Conservation (phyloP, 1,140 invertebrate species). For the Kradibia gibbosae region DNA sequence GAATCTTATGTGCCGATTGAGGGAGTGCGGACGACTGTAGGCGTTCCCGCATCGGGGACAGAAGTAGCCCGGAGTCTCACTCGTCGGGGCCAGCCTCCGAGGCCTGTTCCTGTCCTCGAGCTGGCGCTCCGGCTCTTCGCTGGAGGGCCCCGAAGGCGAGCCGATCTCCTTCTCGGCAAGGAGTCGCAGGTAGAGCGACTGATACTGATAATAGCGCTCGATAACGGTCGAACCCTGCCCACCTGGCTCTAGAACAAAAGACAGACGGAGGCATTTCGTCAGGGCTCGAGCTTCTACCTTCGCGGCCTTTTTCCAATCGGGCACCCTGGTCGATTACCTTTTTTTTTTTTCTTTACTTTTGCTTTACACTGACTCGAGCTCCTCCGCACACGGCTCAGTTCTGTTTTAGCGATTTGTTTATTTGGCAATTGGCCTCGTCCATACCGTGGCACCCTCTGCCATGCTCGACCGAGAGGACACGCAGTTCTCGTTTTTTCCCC, state of each 20-base stretch:
- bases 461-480: no score
- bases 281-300: background rate
- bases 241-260: slow-evolving; percentile 43
- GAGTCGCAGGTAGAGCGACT: slow-evolving; percentile 60
- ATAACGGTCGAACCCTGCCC: slow-evolving; percentile 47
- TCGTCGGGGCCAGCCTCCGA: background rate
- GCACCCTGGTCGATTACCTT: background rate
- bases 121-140: background rate
- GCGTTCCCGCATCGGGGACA: slow-evolving; percentile 75
- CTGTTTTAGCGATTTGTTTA: slow-evolving; percentile 25
- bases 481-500: no score
- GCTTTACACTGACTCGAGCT: background rate
- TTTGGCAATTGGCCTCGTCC: background rate
- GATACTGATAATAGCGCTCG: slow-evolving; percentile 63
- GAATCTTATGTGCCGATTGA: slow-evolving; percentile 78
- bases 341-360: no score
- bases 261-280: slow-evolving; percentile 21
- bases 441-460: background rate
- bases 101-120: background rate
- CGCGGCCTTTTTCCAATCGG: background rate
- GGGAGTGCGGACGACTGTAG: slow-evolving; percentile 75
- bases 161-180: slow-evolving; percentile 58
- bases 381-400: background rate
- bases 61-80: slow-evolving; percentile 53
- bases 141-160: background rate